phyloP scores from a whole-genome alignment of 2,888 invertebrate species.

The Xanthia togata region DNA sequence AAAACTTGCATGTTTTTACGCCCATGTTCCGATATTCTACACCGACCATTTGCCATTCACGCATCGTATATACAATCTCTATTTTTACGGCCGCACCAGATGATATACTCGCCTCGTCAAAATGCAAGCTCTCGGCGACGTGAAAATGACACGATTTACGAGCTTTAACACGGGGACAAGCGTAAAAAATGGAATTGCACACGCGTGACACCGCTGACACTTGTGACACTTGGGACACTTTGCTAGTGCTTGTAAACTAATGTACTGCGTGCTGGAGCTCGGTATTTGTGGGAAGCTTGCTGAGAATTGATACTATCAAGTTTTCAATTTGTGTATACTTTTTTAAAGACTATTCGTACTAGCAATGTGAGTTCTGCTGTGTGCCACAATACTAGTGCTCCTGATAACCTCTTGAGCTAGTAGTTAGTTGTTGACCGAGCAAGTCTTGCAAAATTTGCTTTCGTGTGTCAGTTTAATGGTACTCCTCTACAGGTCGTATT shows the following conservation, averaged over 20 bases:
- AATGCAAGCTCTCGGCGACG: constrained; percentile 72
- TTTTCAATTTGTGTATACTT: neutral
- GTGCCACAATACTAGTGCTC: no score
- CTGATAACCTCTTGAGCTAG: no score
- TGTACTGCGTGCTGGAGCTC: constrained; percentile 45
- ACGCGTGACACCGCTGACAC: constrained; percentile 46
- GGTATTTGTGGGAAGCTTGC: constrained; percentile 22
- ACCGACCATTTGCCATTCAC: neutral
- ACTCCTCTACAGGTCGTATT: no score
- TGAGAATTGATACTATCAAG: constrained; percentile 7
- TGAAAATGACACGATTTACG: constrained; percentile 82
- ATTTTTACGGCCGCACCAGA: constrained; percentile 56
- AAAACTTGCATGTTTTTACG: neutral
- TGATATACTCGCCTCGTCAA: constrained; percentile 78
- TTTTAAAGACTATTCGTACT: neutral
- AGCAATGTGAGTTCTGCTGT: no score
- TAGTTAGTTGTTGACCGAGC: no score
- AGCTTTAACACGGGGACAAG: constrained; percentile 69
- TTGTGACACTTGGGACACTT: constrained; percentile 56
- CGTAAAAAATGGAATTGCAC: constrained; percentile 67
- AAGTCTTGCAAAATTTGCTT: no score
- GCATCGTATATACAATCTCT: constrained; percentile 22
- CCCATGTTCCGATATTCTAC: neutral
- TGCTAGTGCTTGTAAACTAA: constrained; percentile 43
- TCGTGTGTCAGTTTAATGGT: no score